Evolutionary conservation across 2,888 invertebrate genomes (phyloP), one percentile per base, ranked within the genome.

Genomic region (Heliconius cydno): DNA sequence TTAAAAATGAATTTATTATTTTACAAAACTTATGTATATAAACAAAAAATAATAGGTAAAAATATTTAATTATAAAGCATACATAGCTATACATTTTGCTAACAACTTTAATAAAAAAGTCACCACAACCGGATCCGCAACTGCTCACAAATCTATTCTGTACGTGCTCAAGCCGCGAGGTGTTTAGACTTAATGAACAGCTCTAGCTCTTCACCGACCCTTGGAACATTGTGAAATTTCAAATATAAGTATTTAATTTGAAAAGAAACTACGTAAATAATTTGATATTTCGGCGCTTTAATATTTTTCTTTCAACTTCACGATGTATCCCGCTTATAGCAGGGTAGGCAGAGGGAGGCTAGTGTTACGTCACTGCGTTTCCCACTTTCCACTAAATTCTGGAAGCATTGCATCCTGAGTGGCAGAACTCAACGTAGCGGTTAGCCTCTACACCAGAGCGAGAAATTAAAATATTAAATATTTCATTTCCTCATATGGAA

Each of bases 101-200:
- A 41, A 70, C 41, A 70, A 68, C 9, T 38, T 71, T 71, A 71
- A 46, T 41, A 77, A 77, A 63, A 79, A 73, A 68, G 60, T 74
- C 68, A 57, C 68, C 68, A 67, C 78, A 73, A 63, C 80, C 80
- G 72, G 79, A 77, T 78, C 81, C 82, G 78, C 86, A 86, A 85
- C 85, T 25, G 41, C 70, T 85, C 84, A 85, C 86, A 90, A 92
- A 92, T 91, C 90, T 89, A 85, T 89, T 89, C 86, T 83, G 90
- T 91, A 91, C 92, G 92, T 93, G 92, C 90, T 91, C 88, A 90
- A 91, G 91, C 86, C 84, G 85, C 84, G 84, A 82, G 86, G 85
- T 88, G 87, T 90, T 90, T 88, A 86, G 87, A 87, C 87, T 88
- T 93, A 92, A 93, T 93, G 90, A 92, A 92, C 90, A 89, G 88